These are phyloP conservation scores for Jacana jacana DNA, from an alignment of 2,113 vertebrate genomes.

Conservation along the genomic window DNA sequence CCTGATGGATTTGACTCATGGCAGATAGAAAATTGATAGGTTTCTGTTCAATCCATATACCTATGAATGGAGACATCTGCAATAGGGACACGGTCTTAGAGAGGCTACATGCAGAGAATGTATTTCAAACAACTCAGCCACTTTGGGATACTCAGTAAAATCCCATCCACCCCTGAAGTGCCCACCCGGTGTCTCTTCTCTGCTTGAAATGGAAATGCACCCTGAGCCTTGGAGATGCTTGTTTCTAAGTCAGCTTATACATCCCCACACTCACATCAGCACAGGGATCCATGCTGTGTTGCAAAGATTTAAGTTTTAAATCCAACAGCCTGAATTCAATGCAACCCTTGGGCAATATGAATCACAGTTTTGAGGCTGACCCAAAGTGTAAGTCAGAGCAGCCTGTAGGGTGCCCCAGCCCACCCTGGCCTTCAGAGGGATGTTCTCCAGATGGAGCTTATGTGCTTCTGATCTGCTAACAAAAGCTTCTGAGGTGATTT, in stretches of 20 bases:
- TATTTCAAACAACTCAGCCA: neutral
- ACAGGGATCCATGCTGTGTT: neutral
- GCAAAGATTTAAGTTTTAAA: neutral
- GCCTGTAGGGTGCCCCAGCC: neutral
- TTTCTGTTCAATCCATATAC: neutral
- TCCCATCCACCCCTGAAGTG: neutral
- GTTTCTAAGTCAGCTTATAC: neutral
- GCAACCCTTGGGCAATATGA: neutral
- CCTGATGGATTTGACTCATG: neutral
- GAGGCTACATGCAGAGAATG: neutral
- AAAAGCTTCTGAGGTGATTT: neutral
- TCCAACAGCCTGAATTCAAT: neutral
- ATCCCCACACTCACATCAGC: neutral
- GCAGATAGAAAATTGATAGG: neutral
- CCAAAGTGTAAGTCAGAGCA: neutral
- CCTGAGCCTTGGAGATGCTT: neutral
- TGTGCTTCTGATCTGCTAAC: neutral
- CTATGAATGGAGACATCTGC: neutral
- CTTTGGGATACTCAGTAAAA: neutral
- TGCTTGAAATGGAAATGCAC: neutral
- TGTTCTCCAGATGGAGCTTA: neutral
- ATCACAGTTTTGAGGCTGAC: neutral
- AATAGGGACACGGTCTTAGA: neutral
- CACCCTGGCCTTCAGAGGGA: neutral
- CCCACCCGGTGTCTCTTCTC: neutral